Conservation (phyloP, 1,140 invertebrate genomes). For the Cyclina sinensis region DNA sequence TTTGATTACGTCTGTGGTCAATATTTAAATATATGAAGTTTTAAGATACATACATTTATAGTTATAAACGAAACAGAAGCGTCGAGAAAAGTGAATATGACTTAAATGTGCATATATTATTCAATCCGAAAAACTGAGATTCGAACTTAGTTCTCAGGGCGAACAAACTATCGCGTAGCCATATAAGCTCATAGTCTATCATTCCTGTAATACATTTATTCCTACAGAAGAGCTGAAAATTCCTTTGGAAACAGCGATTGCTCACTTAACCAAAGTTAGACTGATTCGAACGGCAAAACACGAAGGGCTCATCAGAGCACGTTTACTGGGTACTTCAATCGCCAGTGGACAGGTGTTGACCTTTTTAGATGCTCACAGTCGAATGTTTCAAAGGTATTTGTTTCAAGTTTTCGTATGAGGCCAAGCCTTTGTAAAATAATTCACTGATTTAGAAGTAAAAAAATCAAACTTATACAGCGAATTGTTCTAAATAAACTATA, state of each 20-base stretch:
- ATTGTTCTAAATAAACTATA: not conserved
- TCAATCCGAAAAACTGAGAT: too few relatives aligned
- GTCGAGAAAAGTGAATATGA: too few relatives aligned
- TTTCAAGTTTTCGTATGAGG: not conserved
- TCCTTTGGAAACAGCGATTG: slow-evolving; percentile 96
- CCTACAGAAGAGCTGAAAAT: slow-evolving; percentile 93
- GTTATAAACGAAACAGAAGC: too few relatives aligned
- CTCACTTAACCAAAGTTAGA: slow-evolving; percentile 90
- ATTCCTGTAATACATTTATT: too few relatives aligned
- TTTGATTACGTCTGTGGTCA: too few relatives aligned
- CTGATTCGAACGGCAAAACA: slow-evolving; percentile 91
- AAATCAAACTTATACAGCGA: not conserved
- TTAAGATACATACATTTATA: too few relatives aligned
- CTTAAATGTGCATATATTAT: too few relatives aligned
- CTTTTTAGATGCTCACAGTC: slow-evolving; percentile 98
- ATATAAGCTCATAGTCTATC: too few relatives aligned
- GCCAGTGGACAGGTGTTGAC: slow-evolving; percentile 96
- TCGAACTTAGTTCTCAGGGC: too few relatives aligned
- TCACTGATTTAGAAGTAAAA: not conserved
- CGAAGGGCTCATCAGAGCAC: slow-evolving; percentile 96
- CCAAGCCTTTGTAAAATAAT: too few relatives aligned
- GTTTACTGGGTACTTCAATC: slow-evolving; percentile 93
- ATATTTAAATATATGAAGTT: too few relatives aligned
- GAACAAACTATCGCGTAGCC: too few relatives aligned
- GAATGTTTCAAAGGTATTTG: slow-evolving; percentile 94